Evolutionary conservation across 2,888 invertebrate species (phyloP), one percentile per base, ranked within the genome.

Genomic region (Labia minor): DNA sequence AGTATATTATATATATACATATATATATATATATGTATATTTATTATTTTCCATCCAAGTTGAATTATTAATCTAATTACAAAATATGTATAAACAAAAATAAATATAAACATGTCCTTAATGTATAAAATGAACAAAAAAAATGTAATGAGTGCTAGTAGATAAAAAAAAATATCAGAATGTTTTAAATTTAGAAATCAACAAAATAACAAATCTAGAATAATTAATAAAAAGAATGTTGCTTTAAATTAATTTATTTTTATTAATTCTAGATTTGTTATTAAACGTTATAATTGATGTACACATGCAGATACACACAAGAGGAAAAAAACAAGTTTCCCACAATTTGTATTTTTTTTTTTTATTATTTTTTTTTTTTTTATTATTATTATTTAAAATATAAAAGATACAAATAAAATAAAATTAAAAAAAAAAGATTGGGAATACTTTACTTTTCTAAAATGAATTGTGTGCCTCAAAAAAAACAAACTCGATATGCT

Each of bases 371-470:
- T 66, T 66, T 33, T 67, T 62, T 61, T 10, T 37, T 62, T 63
- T 62, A n/a, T n/a, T n/a, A 70, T 66, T 71, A 16, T 26, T 26
- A 6, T 26, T 8, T 26, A 26, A 26, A 26, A 26, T 26, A 6
- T 26, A 26, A 26, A 26, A 26, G 8, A 26, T 26, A 8, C 18
- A 63, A 14, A 8, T 20, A 20, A 20, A 63, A n/a, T 4, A 21
- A 63, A 63, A 63, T 8, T 14, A 63, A 20, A 21, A 63, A 20
- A 18, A 21, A 20, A 63, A 18, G 8, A 63, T 18, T 63, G 64
- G 64, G 18, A 19, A 10, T 10, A 4, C 64, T 18, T 18, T 21
- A 3, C n/a, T n/a, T n/a, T n/a, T n/a, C n/a, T n/a, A n/a, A n/a
- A 21, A 63, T 64, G 10, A 8, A 26, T 26, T 49, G 49, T 49